Base-by-base conservation (phyloP, 2,888 invertebrate genomes). In the Lordiphosa andalusiaca region DNA sequence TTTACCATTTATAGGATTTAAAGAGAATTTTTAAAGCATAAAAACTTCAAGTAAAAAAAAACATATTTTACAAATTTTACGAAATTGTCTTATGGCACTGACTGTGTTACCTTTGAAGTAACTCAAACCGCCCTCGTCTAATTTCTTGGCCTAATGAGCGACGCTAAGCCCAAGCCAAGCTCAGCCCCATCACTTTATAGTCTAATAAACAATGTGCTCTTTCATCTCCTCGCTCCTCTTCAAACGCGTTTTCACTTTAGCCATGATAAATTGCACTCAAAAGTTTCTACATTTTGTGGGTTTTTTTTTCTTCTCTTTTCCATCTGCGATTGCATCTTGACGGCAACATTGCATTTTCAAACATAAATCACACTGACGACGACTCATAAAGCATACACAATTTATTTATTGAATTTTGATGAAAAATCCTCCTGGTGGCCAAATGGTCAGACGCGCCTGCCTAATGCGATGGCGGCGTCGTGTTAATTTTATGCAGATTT, bases 401-500 rank as follows among this genome's bases (percentile, higher is more conserved):
- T 48, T 50, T 63, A 66, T 74, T 77, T 74, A 81, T 81, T 82
- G 76, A 81, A 69, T 62, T 62, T 60, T 71, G 12, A 54, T 23
- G 37, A 53, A 49, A 49, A 54, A 37, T 16, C 30, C 10, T 19
- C 37, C 51, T 46, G 51, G 13, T 56, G 62, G 72, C 48, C 60
- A 35, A 59, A 53, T 65, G 71, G 68, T 64, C 69, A 63, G 68
- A 16, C 16, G 57, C 71, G 60, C 51, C 68, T 71, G 25, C 25
- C 25, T 25, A 70, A 70, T 70, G 64, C 64, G 53, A 56, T 48
- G 68, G 55, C 50, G 53, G 47, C 49, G 46, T 30, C 35, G 60
- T 58, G 73, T 75, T 78, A 78, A 82, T 82, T 66, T 73, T 78
- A 78, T 78, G 77, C 77, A 78, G 71, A 78, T 78, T 78, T 82